phyloP scores from a whole-genome alignment of 2,888 invertebrate species.

The Rhamnusium bicolor region DNA sequence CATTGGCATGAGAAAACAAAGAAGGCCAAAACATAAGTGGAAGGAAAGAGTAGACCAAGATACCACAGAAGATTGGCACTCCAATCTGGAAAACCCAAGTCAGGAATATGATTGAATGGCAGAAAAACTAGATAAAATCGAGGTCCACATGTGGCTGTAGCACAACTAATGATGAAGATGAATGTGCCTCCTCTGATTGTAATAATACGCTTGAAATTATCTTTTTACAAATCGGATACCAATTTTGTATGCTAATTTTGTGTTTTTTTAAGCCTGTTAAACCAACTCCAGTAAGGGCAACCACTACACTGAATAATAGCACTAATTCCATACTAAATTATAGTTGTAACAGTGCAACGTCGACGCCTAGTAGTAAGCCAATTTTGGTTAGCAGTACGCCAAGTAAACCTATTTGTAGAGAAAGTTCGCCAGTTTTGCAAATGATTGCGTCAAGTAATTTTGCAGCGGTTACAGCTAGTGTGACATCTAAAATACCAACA shows the following conservation, averaged over 20 bases:
- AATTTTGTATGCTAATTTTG: neutral
- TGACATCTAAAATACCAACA: slow-evolving; percentile 48
- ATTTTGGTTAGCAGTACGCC: slow-evolving; percentile 67
- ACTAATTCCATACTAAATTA: slow-evolving; percentile 72
- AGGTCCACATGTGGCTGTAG: too few relatives aligned
- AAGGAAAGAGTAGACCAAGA: too few relatives aligned
- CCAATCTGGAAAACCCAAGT: too few relatives aligned
- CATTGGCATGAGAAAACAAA: too few relatives aligned
- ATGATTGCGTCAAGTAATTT: slow-evolving; percentile 72
- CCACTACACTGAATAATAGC: slow-evolving; percentile 71
- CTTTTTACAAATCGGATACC: too few relatives aligned
- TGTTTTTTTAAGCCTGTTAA: slow-evolving; percentile 81
- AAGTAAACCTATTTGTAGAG: slow-evolving; percentile 57
- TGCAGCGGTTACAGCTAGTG: slow-evolving; percentile 77
- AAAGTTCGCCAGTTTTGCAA: slow-evolving; percentile 53
- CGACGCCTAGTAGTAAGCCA: slow-evolving; percentile 67
- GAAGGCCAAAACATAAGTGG: too few relatives aligned
- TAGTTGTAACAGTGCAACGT: slow-evolving; percentile 67
- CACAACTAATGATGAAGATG: too few relatives aligned
- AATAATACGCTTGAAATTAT: too few relatives aligned
- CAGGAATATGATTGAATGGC: too few relatives aligned
- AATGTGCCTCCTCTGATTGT: too few relatives aligned
- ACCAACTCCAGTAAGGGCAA: slow-evolving; percentile 86
- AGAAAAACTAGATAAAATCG: too few relatives aligned
- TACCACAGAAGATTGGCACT: too few relatives aligned